Base-by-base conservation (phyloP, 2,888 invertebrate genomes). In the Gasteruption jaculator region DNA sequence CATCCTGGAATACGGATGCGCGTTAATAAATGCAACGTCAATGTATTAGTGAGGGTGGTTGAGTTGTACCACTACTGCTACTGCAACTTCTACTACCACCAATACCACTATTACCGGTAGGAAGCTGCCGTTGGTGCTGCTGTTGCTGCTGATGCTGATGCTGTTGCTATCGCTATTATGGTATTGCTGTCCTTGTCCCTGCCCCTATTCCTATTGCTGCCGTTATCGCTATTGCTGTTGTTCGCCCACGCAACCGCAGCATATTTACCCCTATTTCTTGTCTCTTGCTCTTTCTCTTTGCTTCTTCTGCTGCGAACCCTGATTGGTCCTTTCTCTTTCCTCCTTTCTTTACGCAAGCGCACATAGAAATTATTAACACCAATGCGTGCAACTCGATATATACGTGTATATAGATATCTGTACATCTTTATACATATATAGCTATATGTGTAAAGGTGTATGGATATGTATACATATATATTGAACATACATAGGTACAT, bases 11-110 rank as follows among this genome's bases (percentile, higher is more conserved):
- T 48, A 46, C 48, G 48, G 57, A 49, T 53, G 49, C 58, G 58
- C 62, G 58, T 65, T 65, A 63, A 61, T 63, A 65, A 63, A 65
- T 58, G 58, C 58, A 54, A 41, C 45, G 45, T 30, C 25, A 19
- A 20, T 51, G 54, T 56, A 52, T 51, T 45, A 42, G 50, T 52
- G 31, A 35, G 30, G 27, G 11, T 15, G 15, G 14, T 12, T 31
- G 8, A n/a, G 5, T 31, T 11, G 12, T 31, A n/a, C 10, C 31
- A n/a, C 14, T 12, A 12, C 16, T 16, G 12, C 11, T 31, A 12
- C n/a, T 16, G 31, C n/a, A n/a, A n/a, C n/a, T n/a, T n/a, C n/a
- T n/a, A n/a, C n/a, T n/a, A n/a, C n/a, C n/a, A n/a, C n/a, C n/a
- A n/a, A n/a, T n/a, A n/a, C n/a, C n/a, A n/a, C n/a, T n/a, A n/a